These are phyloP conservation scores for Bubalus kerabau DNA, from an alignment of 2,113 vertebrate species.

Conservation along the genomic window DNA sequence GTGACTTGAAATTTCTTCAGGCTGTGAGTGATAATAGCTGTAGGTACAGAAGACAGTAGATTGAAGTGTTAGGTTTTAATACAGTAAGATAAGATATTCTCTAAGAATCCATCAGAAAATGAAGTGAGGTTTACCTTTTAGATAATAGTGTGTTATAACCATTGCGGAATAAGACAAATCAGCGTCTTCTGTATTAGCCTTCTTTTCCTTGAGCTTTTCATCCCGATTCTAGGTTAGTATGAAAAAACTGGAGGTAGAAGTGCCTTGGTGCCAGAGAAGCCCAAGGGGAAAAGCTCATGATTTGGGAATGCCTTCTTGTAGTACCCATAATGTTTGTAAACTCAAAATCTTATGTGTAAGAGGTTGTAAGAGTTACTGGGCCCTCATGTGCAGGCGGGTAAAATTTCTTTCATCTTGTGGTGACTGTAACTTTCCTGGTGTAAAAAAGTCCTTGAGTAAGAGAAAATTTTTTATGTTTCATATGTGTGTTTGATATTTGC, in stretches of 20 bases:
- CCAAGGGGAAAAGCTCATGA: not conserved
- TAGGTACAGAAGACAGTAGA: not conserved
- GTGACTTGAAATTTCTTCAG: not conserved
- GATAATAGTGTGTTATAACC: not conserved
- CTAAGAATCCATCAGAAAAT: not conserved
- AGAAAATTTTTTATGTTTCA: not conserved
- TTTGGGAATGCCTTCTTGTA: not conserved
- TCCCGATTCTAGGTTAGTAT: not conserved
- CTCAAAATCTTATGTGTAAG: not conserved
- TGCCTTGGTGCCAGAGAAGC: not conserved
- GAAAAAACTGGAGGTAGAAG: not conserved
- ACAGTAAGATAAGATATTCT: not conserved
- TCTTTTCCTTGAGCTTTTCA: slow-evolving; percentile 16
- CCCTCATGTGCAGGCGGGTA: not conserved
- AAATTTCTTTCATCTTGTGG: not conserved
- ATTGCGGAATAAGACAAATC: not conserved
- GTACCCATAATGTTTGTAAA: not conserved
- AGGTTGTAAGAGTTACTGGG: not conserved
- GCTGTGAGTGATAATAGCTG: not conserved
- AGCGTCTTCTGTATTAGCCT: not conserved
- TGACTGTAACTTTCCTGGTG: slow-evolving; percentile 4
- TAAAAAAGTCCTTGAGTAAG: not conserved
- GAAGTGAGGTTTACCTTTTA: not conserved
- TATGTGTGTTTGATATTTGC: slow-evolving; percentile 18
- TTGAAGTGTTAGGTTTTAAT: slow-evolving; percentile 12